Base-by-base conservation (phyloP, 2,888 invertebrate genomes). In the Automeris io region DNA sequence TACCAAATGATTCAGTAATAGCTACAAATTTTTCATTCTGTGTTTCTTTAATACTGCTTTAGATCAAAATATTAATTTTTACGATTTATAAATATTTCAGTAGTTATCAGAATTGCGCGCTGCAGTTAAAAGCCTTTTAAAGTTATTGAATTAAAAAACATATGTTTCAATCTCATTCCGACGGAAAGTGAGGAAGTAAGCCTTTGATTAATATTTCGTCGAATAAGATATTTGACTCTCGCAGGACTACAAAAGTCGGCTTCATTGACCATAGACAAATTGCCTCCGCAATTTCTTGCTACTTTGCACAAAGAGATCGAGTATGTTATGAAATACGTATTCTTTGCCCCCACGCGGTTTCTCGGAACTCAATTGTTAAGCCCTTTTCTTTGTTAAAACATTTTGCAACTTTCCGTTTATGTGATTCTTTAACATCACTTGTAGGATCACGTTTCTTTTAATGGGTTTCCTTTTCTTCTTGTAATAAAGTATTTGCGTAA, bases 121-220 rank as follows among this genome's bases (percentile, higher is more conserved):
- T n/a, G n/a, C n/a, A n/a, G n/a, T n/a, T n/a, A n/a, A n/a, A n/a
- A n/a, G n/a, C n/a, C n/a, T n/a, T n/a, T n/a, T n/a, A n/a, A n/a
- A n/a, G n/a, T n/a, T n/a, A n/a, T n/a, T n/a, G n/a, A n/a, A n/a
- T n/a, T n/a, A n/a, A n/a, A n/a, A n/a, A n/a, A n/a, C n/a, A n/a
- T n/a, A n/a, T n/a, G n/a, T n/a, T n/a, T n/a, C n/a, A n/a, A n/a
- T 26, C 38, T 38, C 18, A 29, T 37, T 11, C 23, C 34, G 21
- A n/a, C 29, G 29, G 18, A 25, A 33, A 33, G 8, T 21, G 18
- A 21, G 33, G 34, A 35, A 43, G 34, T 43, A 37, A 33, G 43
- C 33, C 37, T 49, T 51, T 52, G 49, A 57, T 54, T 62, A 56
- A 58, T 56, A 55, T 52, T 36, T 24, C 40, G 37, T n/a, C 12